Evolutionary conservation across 2,888 invertebrate genomes (phyloP).

Genomic region (Phasia obesa): DNA sequence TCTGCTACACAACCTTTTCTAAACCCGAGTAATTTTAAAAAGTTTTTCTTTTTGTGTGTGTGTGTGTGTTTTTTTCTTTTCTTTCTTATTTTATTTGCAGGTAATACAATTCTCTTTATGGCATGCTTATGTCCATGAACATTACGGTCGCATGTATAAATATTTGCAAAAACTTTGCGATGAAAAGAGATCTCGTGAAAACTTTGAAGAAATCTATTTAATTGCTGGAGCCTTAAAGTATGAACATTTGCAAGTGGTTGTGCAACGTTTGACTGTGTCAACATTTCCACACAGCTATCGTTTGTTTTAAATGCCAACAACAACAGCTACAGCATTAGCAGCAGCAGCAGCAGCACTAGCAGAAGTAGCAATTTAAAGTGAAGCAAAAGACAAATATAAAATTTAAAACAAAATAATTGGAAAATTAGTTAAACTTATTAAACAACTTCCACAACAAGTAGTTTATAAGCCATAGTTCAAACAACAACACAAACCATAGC

Average conservation of each 20-base stretch:
- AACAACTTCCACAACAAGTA: constrained; percentile 19
- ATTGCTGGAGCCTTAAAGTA: constrained; percentile 78
- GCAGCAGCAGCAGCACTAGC: constrained; percentile 3
- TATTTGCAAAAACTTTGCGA: constrained; percentile 90
- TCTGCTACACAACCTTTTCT: neutral
- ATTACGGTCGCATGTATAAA: constrained; percentile 92
- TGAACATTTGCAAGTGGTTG: constrained; percentile 77
- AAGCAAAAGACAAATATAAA: constrained; percentile 42
- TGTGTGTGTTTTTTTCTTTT: constrained; percentile 37
- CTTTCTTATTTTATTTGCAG: constrained; percentile 80
- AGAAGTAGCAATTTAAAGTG: constrained; percentile 10
- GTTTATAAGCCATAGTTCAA: constrained; percentile 1
- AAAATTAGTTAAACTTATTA: constrained; percentile 19
- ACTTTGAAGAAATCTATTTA: constrained; percentile 81
- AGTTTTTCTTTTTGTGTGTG: constrained; percentile 18
- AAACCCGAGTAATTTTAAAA: constrained; percentile 25
- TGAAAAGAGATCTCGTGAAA: constrained; percentile 89
- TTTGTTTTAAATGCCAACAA: constrained; percentile 76
- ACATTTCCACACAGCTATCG: constrained; percentile 80
- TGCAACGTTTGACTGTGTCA: constrained; percentile 78
- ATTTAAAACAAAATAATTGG: constrained; percentile 38
- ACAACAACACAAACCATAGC: constrained; percentile 22
- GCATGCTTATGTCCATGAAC: constrained; percentile 90
- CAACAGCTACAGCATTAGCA: constrained; percentile 6
- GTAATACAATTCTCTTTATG: constrained; percentile 90